Conservation (phyloP, 2,797 vertebrate species). For the Buceros bicornis region DNA sequence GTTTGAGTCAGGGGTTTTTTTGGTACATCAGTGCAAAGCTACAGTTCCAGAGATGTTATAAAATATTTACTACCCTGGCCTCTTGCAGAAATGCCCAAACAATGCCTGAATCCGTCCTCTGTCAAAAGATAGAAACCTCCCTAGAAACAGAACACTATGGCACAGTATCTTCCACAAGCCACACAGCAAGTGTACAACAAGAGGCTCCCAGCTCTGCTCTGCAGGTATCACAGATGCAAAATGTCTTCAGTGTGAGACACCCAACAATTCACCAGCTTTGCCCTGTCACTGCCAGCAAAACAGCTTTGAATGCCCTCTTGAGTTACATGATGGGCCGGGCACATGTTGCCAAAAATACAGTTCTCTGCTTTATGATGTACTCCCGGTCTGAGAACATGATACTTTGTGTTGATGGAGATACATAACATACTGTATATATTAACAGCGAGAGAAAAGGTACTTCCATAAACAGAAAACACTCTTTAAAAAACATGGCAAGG, state of each 20-base stretch:
- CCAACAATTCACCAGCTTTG: not conserved
- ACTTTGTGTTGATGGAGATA: not conserved
- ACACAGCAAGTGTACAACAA: accelerated
- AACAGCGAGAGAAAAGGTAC: not conserved
- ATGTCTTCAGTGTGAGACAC: not conserved
- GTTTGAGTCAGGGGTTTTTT: not conserved
- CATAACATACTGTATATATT: not conserved
- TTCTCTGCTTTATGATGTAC: not conserved
- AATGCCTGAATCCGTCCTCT: not conserved
- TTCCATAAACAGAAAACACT: not conserved
- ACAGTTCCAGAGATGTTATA: not conserved
- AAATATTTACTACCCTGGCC: not conserved
- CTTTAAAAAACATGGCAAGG: not conserved
- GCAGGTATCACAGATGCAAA: not conserved
- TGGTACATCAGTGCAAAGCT: not conserved
- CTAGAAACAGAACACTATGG: not conserved
- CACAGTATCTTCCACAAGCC: not conserved
- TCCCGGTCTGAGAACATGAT: not conserved
- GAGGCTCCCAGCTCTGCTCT: not conserved
- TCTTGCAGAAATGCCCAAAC: not conserved
- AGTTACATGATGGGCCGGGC: not conserved
- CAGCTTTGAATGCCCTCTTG: not conserved
- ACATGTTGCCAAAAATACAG: not conserved
- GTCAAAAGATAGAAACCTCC: not conserved
- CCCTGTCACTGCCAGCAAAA: not conserved